A percentile compares a stretch with the other conserved stretches of the same genome.
These are phyloP conservation scores for Leuciscus waleckii DNA, from an alignment of 2,797 vertebrate species.

Conservation along the genomic window DNA sequence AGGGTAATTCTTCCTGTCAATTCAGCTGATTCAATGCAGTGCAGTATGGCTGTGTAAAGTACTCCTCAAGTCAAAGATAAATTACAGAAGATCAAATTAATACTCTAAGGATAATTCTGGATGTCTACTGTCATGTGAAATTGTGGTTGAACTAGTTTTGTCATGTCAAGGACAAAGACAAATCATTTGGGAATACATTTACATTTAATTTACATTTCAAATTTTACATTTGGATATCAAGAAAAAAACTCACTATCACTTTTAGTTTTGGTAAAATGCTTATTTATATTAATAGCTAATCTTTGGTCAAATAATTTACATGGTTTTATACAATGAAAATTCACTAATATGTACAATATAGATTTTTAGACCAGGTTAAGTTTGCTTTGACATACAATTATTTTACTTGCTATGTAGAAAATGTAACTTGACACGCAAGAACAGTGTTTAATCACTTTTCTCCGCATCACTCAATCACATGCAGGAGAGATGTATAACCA, in stretches of 20 bases:
- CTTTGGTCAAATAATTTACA: neutral
- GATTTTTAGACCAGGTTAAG: neutral
- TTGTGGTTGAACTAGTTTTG: neutral
- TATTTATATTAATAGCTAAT: neutral
- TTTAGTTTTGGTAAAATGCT: neutral
- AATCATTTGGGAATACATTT: neutral
- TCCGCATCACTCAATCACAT: neutral
- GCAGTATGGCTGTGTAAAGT: neutral
- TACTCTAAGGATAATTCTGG: neutral
- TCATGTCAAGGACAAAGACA: neutral
- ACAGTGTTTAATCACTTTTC: neutral
- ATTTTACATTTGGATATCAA: neutral
- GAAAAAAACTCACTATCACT: neutral
- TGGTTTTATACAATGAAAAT: neutral
- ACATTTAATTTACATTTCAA: neutral
- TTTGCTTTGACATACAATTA: neutral
- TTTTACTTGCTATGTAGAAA: neutral
- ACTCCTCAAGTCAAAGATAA: neutral
- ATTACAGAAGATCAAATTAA: neutral
- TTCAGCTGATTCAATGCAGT: neutral
- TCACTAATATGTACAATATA: neutral
- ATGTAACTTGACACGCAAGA: neutral
- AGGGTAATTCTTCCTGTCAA: conserved; percentile 17
- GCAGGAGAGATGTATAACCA: neutral
- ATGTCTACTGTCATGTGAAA: neutral